Conservation (phyloP, 2,888 invertebrate genomes). For the Conchocele bisecta region DNA sequence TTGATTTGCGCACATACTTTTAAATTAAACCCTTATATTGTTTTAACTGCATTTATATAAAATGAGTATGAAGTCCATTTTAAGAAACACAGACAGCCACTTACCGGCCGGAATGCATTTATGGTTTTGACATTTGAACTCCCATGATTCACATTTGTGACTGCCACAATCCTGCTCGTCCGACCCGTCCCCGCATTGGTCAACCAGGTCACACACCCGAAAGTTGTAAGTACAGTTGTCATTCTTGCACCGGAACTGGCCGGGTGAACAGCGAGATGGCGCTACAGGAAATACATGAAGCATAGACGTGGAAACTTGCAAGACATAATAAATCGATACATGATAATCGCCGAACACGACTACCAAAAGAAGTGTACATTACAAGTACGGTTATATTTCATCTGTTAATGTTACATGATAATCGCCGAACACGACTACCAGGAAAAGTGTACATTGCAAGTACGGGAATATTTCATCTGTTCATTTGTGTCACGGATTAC, state of each 20-base stretch:
- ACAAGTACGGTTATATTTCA: no score
- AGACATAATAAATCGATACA: no score
- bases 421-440: no score
- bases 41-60: background rate
- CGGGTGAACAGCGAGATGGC: constrained; percentile 74
- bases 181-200: constrained; percentile 92
- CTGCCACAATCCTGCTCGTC: constrained; percentile 82
- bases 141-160: constrained; percentile 83
- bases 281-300: constrained; percentile 68
- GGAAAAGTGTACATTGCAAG: no score
- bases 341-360: no score
- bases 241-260: constrained; percentile 82
- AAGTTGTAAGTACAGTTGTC: constrained; percentile 79
- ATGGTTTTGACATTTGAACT: constrained; percentile 96
- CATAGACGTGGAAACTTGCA: no score
- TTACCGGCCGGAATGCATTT: constrained; percentile 82
- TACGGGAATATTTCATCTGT: no score
- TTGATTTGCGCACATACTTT: no score
- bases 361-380: no score
- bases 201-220: constrained; percentile 94
- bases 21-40: background rate
- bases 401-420: no score
- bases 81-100: background rate
- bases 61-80: background rate
- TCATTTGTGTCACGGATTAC: no score